A percentile compares a stretch with the other conserved stretches of the same genome.
Evolutionary conservation across 2,888 invertebrate genomes (phyloP).

Genomic region (Itoplectis maculator): DNA sequence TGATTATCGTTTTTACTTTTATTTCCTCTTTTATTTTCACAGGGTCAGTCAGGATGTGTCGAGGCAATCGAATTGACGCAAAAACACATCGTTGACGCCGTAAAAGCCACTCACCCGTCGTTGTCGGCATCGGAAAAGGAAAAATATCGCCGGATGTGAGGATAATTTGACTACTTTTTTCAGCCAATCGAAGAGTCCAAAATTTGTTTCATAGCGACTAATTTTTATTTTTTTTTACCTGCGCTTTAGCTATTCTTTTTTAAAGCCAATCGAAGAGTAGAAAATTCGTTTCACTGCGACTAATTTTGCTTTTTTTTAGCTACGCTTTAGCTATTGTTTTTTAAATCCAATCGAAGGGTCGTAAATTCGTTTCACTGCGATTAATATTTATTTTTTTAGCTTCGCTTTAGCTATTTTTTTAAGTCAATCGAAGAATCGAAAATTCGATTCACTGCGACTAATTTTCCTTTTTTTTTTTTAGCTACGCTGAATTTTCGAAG

Average conservation of each 20-base stretch:
- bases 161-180: no score
- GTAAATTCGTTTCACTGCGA: no score
- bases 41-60: slow-evolving; percentile 64
- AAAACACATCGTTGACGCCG: slow-evolving; percentile 88
- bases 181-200: no score
- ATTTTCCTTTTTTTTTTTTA: slow-evolving; percentile 81
- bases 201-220: no score
- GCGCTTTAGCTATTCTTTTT: no score
- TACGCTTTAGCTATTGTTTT: no score
- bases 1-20: neutral
- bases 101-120: slow-evolving; percentile 91
- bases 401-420: no score
- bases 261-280: no score
- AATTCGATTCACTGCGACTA: no score
- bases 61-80: slow-evolving; percentile 84
- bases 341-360: no score
- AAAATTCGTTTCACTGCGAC: no score
- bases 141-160: slow-evolving; percentile 91
- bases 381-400: slow-evolving; percentile 82
- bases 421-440: no score
- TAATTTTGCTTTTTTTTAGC: slow-evolving; percentile 83
- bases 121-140: slow-evolving; percentile 89
- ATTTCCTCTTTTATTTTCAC: slow-evolving; percentile 9
- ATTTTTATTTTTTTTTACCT: slow-evolving; percentile 85
- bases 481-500: slow-evolving; percentile 88